Evolutionary conservation across 2,113 vertebrate genomes (phyloP).

Genomic region (Quiscalus mexicanus): DNA sequence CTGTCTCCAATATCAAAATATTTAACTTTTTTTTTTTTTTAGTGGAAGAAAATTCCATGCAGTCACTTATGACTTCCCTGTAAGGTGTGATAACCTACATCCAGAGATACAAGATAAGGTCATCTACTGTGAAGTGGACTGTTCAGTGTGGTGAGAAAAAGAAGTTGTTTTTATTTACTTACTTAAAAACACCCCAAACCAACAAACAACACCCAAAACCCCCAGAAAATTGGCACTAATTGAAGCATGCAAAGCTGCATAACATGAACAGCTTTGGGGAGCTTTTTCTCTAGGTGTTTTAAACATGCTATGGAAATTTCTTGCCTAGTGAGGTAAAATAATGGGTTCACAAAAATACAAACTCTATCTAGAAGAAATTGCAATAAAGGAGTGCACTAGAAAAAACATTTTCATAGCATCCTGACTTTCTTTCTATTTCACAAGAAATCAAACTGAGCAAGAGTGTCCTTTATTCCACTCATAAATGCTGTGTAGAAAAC

Average conservation of each 20-base stretch:
- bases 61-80: background rate
- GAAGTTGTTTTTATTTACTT: background rate
- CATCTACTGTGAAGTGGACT: background rate
- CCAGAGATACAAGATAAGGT: background rate
- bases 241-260: background rate
- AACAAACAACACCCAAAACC: background rate
- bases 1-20: background rate
- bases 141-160: background rate
- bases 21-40: background rate
- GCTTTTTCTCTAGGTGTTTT: background rate
- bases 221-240: background rate
- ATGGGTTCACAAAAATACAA: background rate
- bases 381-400: background rate
- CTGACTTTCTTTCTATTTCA: background rate
- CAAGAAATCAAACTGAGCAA: background rate
- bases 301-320: background rate
- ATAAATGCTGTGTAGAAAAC: background rate
- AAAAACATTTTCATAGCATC: background rate
- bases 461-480: background rate
- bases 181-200: background rate
- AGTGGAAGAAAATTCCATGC: background rate
- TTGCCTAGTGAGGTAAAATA: background rate
- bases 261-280: background rate
- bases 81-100: background rate
- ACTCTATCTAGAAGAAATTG: background rate